Evolutionary conservation across 2,113 vertebrate species (phyloP).

Genomic region (Macrotus californicus): DNA sequence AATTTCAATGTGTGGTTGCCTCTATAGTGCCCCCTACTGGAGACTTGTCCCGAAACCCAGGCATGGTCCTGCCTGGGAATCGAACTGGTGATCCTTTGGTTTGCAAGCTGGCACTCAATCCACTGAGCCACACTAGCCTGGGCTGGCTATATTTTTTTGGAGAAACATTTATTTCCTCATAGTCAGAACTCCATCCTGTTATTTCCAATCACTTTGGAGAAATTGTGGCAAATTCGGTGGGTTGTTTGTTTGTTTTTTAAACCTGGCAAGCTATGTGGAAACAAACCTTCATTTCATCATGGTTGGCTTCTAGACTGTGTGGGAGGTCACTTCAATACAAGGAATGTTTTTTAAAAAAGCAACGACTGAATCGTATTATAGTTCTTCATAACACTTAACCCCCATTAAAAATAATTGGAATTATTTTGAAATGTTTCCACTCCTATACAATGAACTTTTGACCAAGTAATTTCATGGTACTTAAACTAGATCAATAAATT

Average conservation of each 20-base stretch:
- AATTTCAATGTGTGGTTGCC: no score
- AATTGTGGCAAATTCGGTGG: no score
- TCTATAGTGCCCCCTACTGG: no score
- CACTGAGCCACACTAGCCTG: no score
- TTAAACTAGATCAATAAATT: constrained; percentile 22
- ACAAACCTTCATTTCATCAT: background rate
- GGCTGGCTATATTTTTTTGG: no score
- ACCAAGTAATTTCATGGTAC: constrained; percentile 4
- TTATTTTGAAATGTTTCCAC: background rate
- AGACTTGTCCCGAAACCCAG: no score
- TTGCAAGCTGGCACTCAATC: no score
- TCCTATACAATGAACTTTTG: background rate
- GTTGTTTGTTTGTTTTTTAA: background rate
- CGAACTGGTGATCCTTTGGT: no score
- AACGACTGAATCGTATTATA: background rate
- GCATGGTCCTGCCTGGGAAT: no score
- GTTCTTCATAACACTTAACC: background rate
- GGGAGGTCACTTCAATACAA: background rate
- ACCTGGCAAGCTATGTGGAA: background rate
- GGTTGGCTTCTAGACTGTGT: background rate
- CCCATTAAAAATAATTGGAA: background rate
- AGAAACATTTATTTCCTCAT: no score
- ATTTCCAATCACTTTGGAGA: no score
- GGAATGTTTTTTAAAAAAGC: background rate
- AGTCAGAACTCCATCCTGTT: no score